Evolutionary conservation across 37 sponge, comb jelly and placozoan genomes (phyloP).

Genomic region (Cladorhizidae sp.): DNA sequence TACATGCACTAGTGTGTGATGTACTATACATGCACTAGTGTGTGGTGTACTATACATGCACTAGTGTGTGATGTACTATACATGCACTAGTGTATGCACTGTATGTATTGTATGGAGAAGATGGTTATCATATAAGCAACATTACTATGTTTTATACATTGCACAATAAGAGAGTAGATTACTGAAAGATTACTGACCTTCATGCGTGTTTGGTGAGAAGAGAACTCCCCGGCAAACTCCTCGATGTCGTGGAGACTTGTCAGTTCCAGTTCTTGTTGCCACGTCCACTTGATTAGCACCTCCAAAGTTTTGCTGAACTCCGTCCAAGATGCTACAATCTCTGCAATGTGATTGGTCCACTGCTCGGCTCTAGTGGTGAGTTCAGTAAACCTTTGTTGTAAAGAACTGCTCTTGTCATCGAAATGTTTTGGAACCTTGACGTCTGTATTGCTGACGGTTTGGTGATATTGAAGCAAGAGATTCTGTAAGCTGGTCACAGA

Average conservation of each 20-base stretch:
- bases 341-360: conserved; percentile 24
- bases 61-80: too few relatives aligned
- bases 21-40: too few relatives aligned
- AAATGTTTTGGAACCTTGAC: conserved; percentile 16
- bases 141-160: background rate
- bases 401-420: background rate
- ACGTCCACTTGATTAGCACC: conserved; percentile 8
- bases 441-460: background rate
- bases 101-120: too few relatives aligned
- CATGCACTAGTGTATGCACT: too few relatives aligned
- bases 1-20: too few relatives aligned
- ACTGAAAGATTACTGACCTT: conserved; percentile 12
- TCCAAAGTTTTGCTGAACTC: conserved; percentile 4
- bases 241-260: conserved; percentile 12
- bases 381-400: background rate
- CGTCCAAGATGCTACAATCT: conserved; percentile 14
- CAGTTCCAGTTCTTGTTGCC: conserved; percentile 13
- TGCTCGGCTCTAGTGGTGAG: conserved; percentile 3
- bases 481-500: background rate
- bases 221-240: conserved; percentile 37
- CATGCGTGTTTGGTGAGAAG: conserved; percentile 27
- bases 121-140: background rate
- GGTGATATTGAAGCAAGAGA: conserved; percentile 7
- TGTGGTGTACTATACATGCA: too few relatives aligned
- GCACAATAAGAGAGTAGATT: background rate